Conservation (phyloP, 2,888 invertebrate genomes). For the Drosophila flavopinicola region DNA sequence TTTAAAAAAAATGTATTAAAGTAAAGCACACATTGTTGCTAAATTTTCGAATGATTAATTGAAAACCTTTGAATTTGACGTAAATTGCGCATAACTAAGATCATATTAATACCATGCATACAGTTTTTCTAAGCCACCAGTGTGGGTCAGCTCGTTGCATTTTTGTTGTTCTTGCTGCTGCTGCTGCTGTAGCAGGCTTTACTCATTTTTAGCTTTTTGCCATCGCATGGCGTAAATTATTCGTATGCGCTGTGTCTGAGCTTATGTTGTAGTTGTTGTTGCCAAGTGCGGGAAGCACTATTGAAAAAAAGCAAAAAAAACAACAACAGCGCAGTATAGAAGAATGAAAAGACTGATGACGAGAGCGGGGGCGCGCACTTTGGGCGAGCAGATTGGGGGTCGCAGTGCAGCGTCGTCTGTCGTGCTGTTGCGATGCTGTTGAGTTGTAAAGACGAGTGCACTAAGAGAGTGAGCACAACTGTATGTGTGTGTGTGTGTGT, state of each 20-base stretch:
- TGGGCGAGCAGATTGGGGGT: conserved; percentile 58
- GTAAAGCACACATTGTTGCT: neutral
- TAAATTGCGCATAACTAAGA: neutral
- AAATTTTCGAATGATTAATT: neutral
- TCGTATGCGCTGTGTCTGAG: conserved; percentile 68
- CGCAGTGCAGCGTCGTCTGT: conserved; percentile 51
- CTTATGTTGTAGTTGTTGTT: conserved; percentile 51
- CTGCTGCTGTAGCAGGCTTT: conserved; percentile 51
- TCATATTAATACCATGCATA: conserved; percentile 3
- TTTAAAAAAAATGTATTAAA: neutral
- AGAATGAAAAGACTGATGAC: conserved; percentile 66
- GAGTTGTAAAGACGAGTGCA: conserved; percentile 67
- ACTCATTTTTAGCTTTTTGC: conserved; percentile 79
- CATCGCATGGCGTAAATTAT: conserved; percentile 74
- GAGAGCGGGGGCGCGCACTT: conserved; percentile 29
- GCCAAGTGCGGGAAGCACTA: conserved; percentile 45
- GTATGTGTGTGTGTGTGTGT: conserved; percentile 7
- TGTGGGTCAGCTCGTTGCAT: conserved; percentile 51
- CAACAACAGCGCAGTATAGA: conserved; percentile 49
- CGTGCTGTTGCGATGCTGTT: conserved; percentile 42
- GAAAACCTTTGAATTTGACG: neutral
- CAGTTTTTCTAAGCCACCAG: conserved; percentile 18
- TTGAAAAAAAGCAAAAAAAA: conserved; percentile 22
- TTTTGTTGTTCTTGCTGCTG: conserved; percentile 22
- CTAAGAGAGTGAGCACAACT: conserved; percentile 23